Base-by-base conservation (phyloP, 2,888 invertebrate genomes). In the Leptogaster cylindrica region DNA sequence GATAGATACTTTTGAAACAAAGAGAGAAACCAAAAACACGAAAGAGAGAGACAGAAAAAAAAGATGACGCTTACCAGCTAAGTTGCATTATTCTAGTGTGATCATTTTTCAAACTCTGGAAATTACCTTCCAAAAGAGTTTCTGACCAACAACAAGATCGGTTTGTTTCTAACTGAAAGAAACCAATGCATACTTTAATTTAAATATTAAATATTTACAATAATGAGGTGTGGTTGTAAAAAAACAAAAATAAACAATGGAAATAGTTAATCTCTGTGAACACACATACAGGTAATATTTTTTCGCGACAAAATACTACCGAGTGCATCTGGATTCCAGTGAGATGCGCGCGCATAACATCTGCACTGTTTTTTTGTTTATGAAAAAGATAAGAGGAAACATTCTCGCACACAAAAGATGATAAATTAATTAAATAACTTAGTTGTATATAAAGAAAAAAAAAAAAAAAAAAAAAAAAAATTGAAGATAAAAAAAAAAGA, bases 1-100 rank as follows among this genome's bases (percentile, higher is more conserved):
- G 80, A 76, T 79, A 81, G 76, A 80, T 81, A 83, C 83, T 39
- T 14, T 20, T 27, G 41, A 64, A 48, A 46, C 27, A 36, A 48
- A 41, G 31, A 10, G 10, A 39, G 61, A 70, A 39, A 64, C 5
- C 46, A 20, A 63, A 31, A 63, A 46, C 8, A 23, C 63, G n/a
- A n/a, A n/a, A n/a, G n/a, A n/a, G n/a, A n/a, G n/a, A n/a, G n/a
- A n/a, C n/a, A n/a, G n/a, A n/a, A n/a, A n/a, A n/a, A n/a, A n/a
- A n/a, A n/a, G n/a, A n/a, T n/a, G n/a, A n/a, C n/a, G n/a, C n/a
- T n/a, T n/a, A n/a, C n/a, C n/a, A n/a, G n/a, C n/a, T 46, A 12
- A 46, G 12, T 39, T 25, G 10, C 8, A n/a, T 8, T n/a, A n/a
- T n/a, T 44, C 44, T 61, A 27, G 61, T 44, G 61, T 23, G 12